Percentiles rank a stretch among this genome's conserved stretches.
Conservation (phyloP, 2,888 invertebrate genomes). For the Tupiocoris notatus region DNA sequence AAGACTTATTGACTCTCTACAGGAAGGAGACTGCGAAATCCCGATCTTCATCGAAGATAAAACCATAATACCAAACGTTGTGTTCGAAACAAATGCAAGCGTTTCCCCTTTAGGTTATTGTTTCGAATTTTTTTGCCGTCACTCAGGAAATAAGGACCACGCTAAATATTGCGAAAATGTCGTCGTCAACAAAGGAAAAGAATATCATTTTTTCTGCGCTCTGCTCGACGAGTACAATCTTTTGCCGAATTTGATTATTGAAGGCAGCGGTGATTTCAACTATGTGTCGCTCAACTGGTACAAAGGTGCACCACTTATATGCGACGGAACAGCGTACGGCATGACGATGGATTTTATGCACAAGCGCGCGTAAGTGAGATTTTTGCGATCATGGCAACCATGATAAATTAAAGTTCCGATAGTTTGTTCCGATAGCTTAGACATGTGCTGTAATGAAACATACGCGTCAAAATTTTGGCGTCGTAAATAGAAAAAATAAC, state of each 20-base stretch:
- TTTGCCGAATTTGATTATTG: not conserved
- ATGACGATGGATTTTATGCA: not conserved
- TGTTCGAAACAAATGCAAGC: not conserved
- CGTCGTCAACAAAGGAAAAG: too few species aligned
- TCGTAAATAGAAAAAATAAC: too few species aligned
- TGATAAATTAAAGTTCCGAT: too few species aligned
- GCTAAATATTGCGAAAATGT: not conserved
- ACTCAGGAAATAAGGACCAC: not conserved
- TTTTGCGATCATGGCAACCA: too few species aligned
- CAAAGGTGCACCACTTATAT: not conserved
- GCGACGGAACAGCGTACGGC: not conserved
- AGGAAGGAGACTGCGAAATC: not conserved
- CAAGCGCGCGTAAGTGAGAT: too few species aligned
- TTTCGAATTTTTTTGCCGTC: not conserved
- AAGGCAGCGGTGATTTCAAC: too few species aligned
- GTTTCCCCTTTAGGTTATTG: not conserved
- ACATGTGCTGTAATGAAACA: too few species aligned
- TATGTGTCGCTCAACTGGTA: not conserved
- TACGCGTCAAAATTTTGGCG: too few species aligned
- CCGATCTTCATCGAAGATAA: not conserved
- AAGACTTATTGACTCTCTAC: not conserved
- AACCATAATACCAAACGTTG: not conserved
- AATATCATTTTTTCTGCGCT: not conserved
- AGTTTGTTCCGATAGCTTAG: too few species aligned
- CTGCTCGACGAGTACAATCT: not conserved